Conservation (phyloP, 2,797 vertebrate genomes). For the Prunella strophiata region DNA sequence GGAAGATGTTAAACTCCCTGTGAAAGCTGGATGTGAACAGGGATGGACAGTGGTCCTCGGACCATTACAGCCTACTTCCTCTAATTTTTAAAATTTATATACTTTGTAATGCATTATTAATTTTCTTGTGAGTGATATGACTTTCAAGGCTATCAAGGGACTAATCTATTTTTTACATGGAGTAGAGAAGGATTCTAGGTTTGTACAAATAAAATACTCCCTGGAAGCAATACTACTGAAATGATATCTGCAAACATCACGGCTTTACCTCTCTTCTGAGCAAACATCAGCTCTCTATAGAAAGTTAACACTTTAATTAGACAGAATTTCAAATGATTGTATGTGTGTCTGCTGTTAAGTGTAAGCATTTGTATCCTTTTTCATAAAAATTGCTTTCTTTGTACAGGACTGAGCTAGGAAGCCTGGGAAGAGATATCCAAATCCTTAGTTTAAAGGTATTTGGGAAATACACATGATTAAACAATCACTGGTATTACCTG, state of each 20-base stretch:
- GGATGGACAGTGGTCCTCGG: slow-evolving; percentile 62
- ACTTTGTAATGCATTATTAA: slow-evolving; percentile 71
- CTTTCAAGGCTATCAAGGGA: slow-evolving; percentile 74
- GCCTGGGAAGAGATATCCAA: slow-evolving; percentile 47
- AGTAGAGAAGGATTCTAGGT: slow-evolving; percentile 65
- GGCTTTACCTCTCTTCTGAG: slow-evolving; percentile 65
- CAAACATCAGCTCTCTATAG: slow-evolving; percentile 61
- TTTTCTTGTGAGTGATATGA: slow-evolving; percentile 72
- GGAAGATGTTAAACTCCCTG: not conserved
- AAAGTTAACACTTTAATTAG: slow-evolving; percentile 72
- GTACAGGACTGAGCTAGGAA: not conserved
- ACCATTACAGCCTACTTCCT: slow-evolving; percentile 66
- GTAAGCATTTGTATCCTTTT: slow-evolving; percentile 26
- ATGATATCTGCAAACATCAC: slow-evolving; percentile 47
- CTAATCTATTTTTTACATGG: slow-evolving; percentile 74
- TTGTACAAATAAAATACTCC: slow-evolving; percentile 74
- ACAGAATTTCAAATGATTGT: slow-evolving; percentile 40
- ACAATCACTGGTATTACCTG: slow-evolving; percentile 67
- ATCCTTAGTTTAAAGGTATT: slow-evolving; percentile 57
- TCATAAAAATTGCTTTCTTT: not conserved
- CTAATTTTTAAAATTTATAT: slow-evolving; percentile 76
- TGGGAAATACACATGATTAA: slow-evolving; percentile 44
- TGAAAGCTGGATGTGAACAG: slow-evolving; percentile 37
- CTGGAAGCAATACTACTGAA: slow-evolving; percentile 62
- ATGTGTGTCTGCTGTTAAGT: slow-evolving; percentile 14